phyloP scores from a whole-genome alignment of 2,797 vertebrate species.

The Sebastes vulpes region DNA sequence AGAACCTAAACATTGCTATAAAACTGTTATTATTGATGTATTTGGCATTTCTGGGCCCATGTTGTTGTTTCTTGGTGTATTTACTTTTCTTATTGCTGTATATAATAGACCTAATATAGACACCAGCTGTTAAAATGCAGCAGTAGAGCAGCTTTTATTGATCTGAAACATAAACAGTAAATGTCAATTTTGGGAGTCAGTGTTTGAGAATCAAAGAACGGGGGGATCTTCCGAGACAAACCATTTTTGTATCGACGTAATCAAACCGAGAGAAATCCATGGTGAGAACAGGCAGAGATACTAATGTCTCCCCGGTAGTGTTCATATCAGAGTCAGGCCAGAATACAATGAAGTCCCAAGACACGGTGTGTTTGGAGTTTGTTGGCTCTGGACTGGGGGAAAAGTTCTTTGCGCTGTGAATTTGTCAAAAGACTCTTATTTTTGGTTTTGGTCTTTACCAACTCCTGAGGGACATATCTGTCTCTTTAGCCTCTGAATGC shows the following conservation, averaged over 20 bases:
- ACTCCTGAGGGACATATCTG: neutral
- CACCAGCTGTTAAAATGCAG: conserved; percentile 12
- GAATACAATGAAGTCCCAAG: neutral
- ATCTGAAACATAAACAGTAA: conserved; percentile 24
- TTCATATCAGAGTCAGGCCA: neutral
- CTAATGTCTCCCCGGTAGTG: neutral
- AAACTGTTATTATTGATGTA: neutral
- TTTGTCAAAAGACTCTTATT: neutral
- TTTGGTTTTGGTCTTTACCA: neutral
- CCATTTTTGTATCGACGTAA: conserved; percentile 31
- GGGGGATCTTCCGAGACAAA: conserved; percentile 2
- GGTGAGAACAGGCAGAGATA: neutral
- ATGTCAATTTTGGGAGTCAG: conserved; percentile 38
- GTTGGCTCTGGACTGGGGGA: neutral
- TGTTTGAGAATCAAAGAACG: conserved; percentile 12
- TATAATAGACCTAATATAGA: conserved; percentile 8
- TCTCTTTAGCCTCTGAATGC: neutral
- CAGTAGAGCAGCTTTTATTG: conserved; percentile 23
- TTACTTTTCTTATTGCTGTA: neutral
- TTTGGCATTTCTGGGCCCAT: neutral
- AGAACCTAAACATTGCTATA: neutral
- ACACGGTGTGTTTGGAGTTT: neutral
- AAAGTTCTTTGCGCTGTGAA: neutral
- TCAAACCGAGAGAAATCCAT: conserved; percentile 7
- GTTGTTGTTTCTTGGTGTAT: neutral